These are phyloP conservation scores for Eubasilissa regina DNA, from an alignment of 1,140 invertebrate genomes.

Conservation along the genomic window DNA sequence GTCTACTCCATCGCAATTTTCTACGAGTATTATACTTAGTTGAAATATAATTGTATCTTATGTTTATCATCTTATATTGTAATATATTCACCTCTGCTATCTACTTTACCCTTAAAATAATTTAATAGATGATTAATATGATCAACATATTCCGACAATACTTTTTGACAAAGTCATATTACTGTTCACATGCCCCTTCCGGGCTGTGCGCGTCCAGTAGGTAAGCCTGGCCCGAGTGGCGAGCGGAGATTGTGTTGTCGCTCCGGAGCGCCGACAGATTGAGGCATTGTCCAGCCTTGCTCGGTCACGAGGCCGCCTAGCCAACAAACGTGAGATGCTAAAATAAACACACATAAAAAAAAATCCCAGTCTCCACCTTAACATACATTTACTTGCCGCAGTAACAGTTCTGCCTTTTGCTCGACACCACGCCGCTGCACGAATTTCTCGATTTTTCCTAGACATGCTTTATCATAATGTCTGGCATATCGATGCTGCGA, in stretches of 20 bases:
- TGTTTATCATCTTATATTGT: too few relatives aligned
- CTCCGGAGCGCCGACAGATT: constrained; percentile 51
- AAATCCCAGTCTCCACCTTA: background rate
- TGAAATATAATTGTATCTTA: too few relatives aligned
- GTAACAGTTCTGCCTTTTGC: background rate
- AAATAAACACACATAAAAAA: background rate
- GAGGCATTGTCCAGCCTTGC: constrained; percentile 51
- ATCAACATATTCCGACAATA: too few relatives aligned
- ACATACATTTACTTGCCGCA: background rate
- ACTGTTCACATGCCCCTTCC: too few relatives aligned
- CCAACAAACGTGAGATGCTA: background rate
- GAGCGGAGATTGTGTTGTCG: constrained; percentile 56
- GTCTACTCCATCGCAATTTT: too few relatives aligned
- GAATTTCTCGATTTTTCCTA: background rate
- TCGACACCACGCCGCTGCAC: background rate
- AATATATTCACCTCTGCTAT: too few relatives aligned
- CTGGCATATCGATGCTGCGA: constrained; percentile 24
- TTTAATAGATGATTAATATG: too few relatives aligned
- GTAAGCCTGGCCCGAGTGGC: constrained; percentile 29
- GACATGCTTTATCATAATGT: constrained; percentile 23
- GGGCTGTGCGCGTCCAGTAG: too few relatives aligned
- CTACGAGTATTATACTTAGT: too few relatives aligned
- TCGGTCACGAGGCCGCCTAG: background rate
- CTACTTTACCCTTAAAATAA: too few relatives aligned
- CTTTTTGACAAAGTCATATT: too few relatives aligned